Conservation (phyloP, 1,140 invertebrate species). For the Drosophila asahinai region DNA sequence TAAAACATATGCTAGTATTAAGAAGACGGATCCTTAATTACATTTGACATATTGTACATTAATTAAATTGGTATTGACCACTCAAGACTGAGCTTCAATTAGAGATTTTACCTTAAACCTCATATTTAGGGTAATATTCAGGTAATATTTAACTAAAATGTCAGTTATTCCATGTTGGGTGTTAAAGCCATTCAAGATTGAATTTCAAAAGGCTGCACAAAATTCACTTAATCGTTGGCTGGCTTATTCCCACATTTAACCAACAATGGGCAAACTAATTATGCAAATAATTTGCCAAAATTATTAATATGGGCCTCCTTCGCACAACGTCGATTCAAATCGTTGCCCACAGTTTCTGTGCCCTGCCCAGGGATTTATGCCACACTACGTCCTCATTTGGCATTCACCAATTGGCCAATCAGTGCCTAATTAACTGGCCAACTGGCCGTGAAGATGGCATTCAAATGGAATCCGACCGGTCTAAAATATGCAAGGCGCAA, state of each 20-base stretch:
- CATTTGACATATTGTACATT: too few species aligned
- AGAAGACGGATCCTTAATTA: too few species aligned
- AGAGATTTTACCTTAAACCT: neutral
- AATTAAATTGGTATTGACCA: too few species aligned
- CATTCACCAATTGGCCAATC: slow-evolving; percentile 55
- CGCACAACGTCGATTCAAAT: too few species aligned
- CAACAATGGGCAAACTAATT: slow-evolving; percentile 12
- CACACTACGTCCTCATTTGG: slow-evolving; percentile 39
- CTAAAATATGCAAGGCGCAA: slow-evolving; percentile 73
- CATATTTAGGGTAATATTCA: neutral
- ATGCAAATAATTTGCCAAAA: slow-evolving; percentile 20
- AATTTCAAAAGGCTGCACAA: neutral
- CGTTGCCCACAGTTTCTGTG: slow-evolving; percentile 5
- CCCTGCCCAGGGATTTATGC: slow-evolving; percentile 10
- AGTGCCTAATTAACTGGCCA: slow-evolving; percentile 72
- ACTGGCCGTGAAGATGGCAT: slow-evolving; percentile 65
- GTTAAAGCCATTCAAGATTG: neutral
- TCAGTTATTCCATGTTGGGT: too few species aligned
- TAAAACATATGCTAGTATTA: too few species aligned
- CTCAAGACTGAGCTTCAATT: too few species aligned
- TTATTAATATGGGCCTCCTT: slow-evolving; percentile 13
- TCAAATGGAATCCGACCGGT: slow-evolving; percentile 44
- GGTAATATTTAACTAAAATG: neutral
- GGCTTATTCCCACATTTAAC: neutral
- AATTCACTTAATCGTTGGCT: neutral